phyloP scores from a whole-genome alignment of 2,113 vertebrate genomes.

The Numenius arquata region DNA sequence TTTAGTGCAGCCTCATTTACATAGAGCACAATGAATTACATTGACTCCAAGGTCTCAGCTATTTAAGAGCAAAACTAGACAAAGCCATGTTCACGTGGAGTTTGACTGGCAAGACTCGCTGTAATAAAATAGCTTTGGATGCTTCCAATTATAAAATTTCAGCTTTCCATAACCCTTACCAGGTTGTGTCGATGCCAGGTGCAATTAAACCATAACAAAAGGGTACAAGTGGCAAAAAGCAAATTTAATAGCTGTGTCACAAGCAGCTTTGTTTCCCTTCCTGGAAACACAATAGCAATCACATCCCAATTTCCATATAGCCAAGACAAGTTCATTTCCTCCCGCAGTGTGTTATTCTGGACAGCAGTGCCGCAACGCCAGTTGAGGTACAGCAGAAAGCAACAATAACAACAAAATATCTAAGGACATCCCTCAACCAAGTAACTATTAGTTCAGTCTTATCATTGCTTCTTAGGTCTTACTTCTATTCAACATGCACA shows the following conservation, averaged over 20 bases:
- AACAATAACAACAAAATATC: not conserved
- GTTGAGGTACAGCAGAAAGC: not conserved
- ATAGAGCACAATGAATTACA: constrained; percentile 10
- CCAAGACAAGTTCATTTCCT: not conserved
- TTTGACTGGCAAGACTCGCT: not conserved
- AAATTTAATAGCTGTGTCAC: not conserved
- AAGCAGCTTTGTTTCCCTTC: not conserved
- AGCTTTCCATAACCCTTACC: not conserved
- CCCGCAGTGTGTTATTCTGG: not conserved
- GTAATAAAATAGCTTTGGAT: not conserved
- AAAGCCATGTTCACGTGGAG: not conserved
- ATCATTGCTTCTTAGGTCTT: not conserved
- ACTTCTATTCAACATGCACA: not conserved
- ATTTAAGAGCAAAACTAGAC: not conserved
- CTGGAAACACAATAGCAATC: not conserved
- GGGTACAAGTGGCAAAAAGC: not conserved
- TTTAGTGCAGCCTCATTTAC: constrained; percentile 18
- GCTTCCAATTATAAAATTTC: not conserved
- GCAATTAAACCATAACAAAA: not conserved
- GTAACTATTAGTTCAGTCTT: not conserved
- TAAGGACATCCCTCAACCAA: not conserved
- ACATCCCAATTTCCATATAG: not conserved
- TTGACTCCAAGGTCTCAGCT: not conserved
- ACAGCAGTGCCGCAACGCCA: not conserved
- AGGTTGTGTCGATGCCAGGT: not conserved